phyloP scores from a whole-genome alignment of 1,140 invertebrate species.

The Heliothis subflexa region DNA sequence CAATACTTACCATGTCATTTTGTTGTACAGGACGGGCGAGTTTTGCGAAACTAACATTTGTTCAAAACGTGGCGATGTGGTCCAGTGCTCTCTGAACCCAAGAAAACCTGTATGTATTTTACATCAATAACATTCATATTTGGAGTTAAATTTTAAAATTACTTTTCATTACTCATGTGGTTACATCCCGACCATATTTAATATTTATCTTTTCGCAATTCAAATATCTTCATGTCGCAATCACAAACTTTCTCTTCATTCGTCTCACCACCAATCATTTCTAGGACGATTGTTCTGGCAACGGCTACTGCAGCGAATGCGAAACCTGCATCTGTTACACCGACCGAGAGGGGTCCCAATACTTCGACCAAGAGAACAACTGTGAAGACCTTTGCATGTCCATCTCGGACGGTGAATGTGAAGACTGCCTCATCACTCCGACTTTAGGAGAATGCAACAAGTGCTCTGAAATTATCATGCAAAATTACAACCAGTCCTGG shows the following conservation, averaged over 20 bases:
- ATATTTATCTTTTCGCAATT: too few species aligned
- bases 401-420: constrained; percentile 55
- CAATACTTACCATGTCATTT: not conserved
- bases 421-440: constrained; percentile 59
- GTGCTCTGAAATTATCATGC: constrained; percentile 52
- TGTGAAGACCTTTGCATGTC: constrained; percentile 72
- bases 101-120: constrained; percentile 42
- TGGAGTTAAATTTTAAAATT: too few species aligned
- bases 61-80: constrained; percentile 34
- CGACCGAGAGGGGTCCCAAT: constrained; percentile 66
- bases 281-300: constrained; percentile 72
- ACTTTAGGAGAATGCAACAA: constrained; percentile 55
- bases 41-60: constrained; percentile 34
- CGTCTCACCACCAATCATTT: constrained; percentile 4
- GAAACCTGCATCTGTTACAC: constrained; percentile 65
- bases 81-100: constrained; percentile 36
- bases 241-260: not conserved
- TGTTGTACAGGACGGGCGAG: constrained; percentile 39
- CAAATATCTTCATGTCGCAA: not conserved
- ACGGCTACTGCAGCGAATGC: constrained; percentile 67
- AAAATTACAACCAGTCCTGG: constrained; percentile 60
- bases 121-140: too few species aligned
- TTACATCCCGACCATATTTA: too few species aligned
- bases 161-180: too few species aligned
- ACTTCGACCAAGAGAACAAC: constrained; percentile 69